Evolutionary conservation across 2,888 invertebrate genomes (phyloP), one percentile per base, ranked within the genome.

Genomic region (Charanyca ferruginea): DNA sequence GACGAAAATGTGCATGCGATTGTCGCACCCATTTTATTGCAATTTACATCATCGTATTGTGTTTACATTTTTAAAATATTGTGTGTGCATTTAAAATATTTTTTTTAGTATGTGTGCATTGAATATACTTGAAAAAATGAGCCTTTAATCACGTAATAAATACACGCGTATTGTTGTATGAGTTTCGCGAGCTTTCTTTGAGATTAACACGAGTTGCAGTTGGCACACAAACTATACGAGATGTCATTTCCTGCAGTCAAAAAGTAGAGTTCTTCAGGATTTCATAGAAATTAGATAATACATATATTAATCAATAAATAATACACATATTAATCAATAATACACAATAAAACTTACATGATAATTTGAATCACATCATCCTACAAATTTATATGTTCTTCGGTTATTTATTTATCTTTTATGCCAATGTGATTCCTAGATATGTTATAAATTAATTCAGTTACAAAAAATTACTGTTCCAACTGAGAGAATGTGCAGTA

Each of bases 361-460:
- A 66, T 68, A 82, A 67, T 61, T 62, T 67, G 58, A 80, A 82
- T 73, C 44, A 68, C 60, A 61, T 59, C 47, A 76, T 67, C 47
- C 28, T 53, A 18, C 63, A 67, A 67, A 53, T 78, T 66, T 45
- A 61, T 51, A 42, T 42, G 44, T 73, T 51, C 16, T 49, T 42
- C 45, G 0, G 25, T 65, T 57, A 42, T 71, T 28, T 45, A 61
- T 52, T 48, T 52, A 53, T 66, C 48, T 65, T 74, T 53, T 49
- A 62, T 79, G 38, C 53, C 49, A 44, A 53, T 55, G 55, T 59
- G 55, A 68, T 74, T 57, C 5, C 28, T 51, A 68, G 7, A 16
- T 35, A 28, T 61, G 35, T 65, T 65, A 77, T 66, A 77, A 77
- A 77, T 77, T 47, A 64, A 58, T 60, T 65, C 5, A 64, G 48